Base-by-base conservation (phyloP, 2,797 vertebrate species). In the Thunnus albacares region DNA sequence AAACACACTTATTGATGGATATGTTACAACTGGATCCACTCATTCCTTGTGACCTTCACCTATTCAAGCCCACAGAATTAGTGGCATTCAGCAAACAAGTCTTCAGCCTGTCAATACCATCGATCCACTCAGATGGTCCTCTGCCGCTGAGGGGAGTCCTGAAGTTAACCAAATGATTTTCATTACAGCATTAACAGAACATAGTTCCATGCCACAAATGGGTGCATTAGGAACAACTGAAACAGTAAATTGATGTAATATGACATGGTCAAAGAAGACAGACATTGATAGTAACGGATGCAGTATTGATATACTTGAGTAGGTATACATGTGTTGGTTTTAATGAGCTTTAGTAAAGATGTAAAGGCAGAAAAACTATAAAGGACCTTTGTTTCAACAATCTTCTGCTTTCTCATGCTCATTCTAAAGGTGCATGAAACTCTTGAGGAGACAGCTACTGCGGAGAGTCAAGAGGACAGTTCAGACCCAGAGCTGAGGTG, bases 121-220 rank as follows among this genome's bases (percentile, higher is more conserved):
- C 38, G 95, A 96, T 94, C 90, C 88, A 84, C 86, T 85, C 87
- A 85, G 90, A 94, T 88, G 93, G 89, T 93, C 92, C 91, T 93
- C 89, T 87, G 89, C 87, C 89, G 45, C 94, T 12, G 83, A 91
- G 93, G 92, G 93, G 91, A 92, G 87, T 87, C 91, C 75, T 83
- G 80, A 92, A 93, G 90, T 94, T 95, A 89, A 93, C 91, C 84
- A 93, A 94, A 92, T 94, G 92, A 93, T 95, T 95, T 96, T 95
- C 94, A 96, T 95, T 95, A 95, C 85, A 84, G 89, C 89, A 93
- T 95, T 95, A 95, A 86, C 82, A 65, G 71, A 86, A 91, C 78
- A 90, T 91, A 88, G 92, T 91, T 91, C 87, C 80, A 76, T 64
- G 80, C 55, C 49, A 81, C 89, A 94, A 84, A 88, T 71, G 30